Evolutionary conservation across 2,888 invertebrate genomes (phyloP).

Genomic region (Rotaria magnacalcarata): DNA sequence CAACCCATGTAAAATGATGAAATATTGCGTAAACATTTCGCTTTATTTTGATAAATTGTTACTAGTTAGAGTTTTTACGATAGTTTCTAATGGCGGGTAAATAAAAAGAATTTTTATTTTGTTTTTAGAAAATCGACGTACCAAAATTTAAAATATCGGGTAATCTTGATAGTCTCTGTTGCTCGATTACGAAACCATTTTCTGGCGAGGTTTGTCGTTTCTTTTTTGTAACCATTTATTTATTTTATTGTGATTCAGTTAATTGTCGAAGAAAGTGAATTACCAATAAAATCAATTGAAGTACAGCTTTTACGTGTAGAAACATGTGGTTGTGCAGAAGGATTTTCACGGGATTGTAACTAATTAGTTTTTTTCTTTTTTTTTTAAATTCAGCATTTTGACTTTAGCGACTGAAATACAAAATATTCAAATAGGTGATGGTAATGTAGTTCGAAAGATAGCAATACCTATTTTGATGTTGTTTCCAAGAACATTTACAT

Average conservation of each 20-base stretch:
- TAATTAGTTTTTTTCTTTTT: background rate
- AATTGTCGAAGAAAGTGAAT: slow-evolving; percentile 74
- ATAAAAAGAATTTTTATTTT: background rate
- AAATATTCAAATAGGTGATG: slow-evolving; percentile 92
- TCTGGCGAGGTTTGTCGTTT: slow-evolving; percentile 70
- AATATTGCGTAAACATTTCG: background rate
- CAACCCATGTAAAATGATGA: background rate
- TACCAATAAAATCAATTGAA: slow-evolving; percentile 83
- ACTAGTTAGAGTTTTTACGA: background rate
- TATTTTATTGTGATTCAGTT: slow-evolving; percentile 61
- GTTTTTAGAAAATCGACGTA: slow-evolving; percentile 63
- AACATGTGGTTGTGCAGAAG: slow-evolving; percentile 74
- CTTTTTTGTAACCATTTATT: slow-evolving; percentile 37
- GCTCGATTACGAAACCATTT: slow-evolving; percentile 77
- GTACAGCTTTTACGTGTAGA: slow-evolving; percentile 87
- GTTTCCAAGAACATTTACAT: slow-evolving; percentile 87
- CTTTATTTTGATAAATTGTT: background rate
- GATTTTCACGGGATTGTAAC: slow-evolving; percentile 80
- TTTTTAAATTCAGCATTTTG: slow-evolving; percentile 33
- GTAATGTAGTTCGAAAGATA: slow-evolving; percentile 75
- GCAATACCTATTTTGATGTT: slow-evolving; percentile 88
- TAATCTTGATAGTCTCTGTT: slow-evolving; percentile 74
- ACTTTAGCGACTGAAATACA: slow-evolving; percentile 86
- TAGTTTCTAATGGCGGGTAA: background rate
- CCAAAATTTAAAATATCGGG: slow-evolving; percentile 80